Evolutionary conservation across 2,113 vertebrate genomes (phyloP).

Genomic region (Gymnogyps californianus): DNA sequence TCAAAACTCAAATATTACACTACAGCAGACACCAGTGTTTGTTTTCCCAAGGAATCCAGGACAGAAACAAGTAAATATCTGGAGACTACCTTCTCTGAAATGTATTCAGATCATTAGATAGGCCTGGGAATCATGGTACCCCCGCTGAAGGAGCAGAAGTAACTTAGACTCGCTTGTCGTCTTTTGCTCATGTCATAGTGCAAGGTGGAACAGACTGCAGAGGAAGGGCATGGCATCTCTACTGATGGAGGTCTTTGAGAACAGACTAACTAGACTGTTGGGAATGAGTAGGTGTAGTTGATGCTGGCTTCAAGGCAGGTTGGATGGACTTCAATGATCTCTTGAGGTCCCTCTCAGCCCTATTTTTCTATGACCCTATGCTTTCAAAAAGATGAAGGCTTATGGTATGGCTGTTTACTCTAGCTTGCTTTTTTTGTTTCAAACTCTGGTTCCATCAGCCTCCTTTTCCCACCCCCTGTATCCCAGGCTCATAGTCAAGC

Average conservation of each 20-base stretch:
- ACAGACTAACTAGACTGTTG: background rate
- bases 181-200: background rate
- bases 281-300: background rate
- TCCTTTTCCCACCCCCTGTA: background rate
- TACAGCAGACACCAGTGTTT: background rate
- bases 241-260: background rate
- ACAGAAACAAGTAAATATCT: slow-evolving; percentile 1
- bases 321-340: background rate
- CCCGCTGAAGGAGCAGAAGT: slow-evolving; percentile 14
- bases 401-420: background rate
- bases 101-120: background rate
- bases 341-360: background rate
- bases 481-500: background rate
- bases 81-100: slow-evolving; percentile 16
- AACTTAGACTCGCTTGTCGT: background rate
- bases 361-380: background rate
- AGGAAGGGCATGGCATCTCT: background rate
- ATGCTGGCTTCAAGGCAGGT: background rate
- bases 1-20: background rate
- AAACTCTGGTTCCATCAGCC: background rate
- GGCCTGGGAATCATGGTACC: background rate
- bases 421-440: background rate
- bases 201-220: background rate
- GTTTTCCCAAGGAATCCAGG: slow-evolving; percentile 33
- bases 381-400: background rate